phyloP scores from a whole-genome alignment of 2,113 vertebrate species.

The Egretta garzetta region DNA sequence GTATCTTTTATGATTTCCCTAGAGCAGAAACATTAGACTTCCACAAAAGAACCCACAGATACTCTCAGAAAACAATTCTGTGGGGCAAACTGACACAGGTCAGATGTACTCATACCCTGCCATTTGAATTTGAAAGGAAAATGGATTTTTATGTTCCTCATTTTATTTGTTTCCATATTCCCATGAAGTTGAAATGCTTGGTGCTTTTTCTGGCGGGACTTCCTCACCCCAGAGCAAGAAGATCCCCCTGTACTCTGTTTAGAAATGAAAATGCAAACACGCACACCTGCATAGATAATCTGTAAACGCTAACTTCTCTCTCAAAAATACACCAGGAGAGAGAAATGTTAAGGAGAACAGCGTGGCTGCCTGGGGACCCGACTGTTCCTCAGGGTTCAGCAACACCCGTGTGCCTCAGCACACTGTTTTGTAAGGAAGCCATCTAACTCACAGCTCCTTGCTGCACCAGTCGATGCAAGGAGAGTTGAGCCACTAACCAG shows the following conservation, averaged over 20 bases:
- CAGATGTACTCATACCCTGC: not conserved
- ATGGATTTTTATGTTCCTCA: not conserved
- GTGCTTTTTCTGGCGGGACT: not conserved
- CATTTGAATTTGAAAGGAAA: not conserved
- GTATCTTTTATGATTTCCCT: not conserved
- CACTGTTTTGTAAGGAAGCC: not conserved
- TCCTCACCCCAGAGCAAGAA: not conserved
- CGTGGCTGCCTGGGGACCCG: not conserved
- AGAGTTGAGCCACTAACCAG: not conserved
- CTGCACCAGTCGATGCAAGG: not conserved
- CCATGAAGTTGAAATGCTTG: not conserved
- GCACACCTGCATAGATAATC: not conserved
- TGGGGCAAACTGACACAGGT: not conserved
- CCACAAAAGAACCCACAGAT: not conserved
- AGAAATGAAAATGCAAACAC: not conserved
- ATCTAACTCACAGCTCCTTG: not conserved
- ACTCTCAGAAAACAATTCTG: not conserved
- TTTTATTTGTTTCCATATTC: not conserved
- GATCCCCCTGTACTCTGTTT: not conserved
- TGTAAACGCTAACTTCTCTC: not conserved
- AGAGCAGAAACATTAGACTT: not conserved
- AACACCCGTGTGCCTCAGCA: not conserved
- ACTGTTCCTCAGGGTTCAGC: not conserved
- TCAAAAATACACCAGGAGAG: not conserved
- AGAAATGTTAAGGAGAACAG: not conserved